Percentiles rank a stretch among this genome's conserved stretches.
Evolutionary conservation across 2,797 vertebrate genomes (phyloP).

Genomic region (Apodemus agrarius): DNA sequence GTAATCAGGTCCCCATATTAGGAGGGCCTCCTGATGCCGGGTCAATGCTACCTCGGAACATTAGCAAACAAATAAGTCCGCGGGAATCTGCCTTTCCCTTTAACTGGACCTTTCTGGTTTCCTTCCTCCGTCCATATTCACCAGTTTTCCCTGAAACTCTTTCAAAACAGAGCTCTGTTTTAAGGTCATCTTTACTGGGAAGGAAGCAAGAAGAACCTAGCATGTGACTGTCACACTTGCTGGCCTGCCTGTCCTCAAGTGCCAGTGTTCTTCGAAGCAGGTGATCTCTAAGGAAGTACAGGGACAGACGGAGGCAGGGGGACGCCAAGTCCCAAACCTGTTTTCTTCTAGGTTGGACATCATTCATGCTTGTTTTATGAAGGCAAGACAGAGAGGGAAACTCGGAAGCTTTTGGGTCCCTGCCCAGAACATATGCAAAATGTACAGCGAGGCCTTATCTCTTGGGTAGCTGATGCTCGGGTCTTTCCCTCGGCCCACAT

Average conservation of each 20-base stretch:
- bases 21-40: not conserved
- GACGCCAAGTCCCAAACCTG: not conserved
- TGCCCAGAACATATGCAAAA: not conserved
- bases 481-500: conserved; percentile 1
- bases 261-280: not conserved
- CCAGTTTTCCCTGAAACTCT: conserved; percentile 51
- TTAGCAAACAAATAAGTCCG: conserved; percentile 42
- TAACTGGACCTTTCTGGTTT: conserved; percentile 17
- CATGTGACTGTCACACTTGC: not conserved
- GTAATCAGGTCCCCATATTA: not conserved
- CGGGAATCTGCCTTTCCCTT: conserved; percentile 27
- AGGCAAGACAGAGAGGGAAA: not conserved
- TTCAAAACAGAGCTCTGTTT: conserved; percentile 49
- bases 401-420: not conserved
- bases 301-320: not conserved
- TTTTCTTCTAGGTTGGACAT: not conserved
- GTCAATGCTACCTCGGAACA: not conserved
- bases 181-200: conserved; percentile 12
- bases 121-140: conserved; percentile 10
- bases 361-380: not conserved
- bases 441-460: conserved; percentile 1
- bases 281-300: not conserved
- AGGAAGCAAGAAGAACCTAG: not conserved
- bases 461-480: not conserved
- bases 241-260: not conserved